Percentiles rank a stretch among this genome's conserved stretches.
Conservation (phyloP, 2,888 invertebrate species). For the Eudemis profundana region DNA sequence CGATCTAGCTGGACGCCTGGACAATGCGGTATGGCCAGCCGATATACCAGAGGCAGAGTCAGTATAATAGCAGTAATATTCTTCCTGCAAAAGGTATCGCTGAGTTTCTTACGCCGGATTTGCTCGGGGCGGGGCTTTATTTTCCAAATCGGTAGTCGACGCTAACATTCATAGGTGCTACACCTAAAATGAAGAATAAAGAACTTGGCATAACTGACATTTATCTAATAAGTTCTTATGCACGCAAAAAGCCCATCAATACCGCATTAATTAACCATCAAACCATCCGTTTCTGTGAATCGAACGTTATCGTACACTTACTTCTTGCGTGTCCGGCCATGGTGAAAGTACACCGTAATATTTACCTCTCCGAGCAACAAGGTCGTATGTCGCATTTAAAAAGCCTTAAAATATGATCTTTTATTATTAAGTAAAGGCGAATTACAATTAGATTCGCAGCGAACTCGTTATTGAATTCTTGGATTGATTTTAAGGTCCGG, state of each 20-base stretch:
- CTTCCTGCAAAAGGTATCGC: too few species aligned
- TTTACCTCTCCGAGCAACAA: background rate
- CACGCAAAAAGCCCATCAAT: slow-evolving; percentile 4
- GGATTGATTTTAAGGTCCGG: slow-evolving; percentile 19
- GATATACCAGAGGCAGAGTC: too few species aligned
- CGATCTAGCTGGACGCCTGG: slow-evolving; percentile 50
- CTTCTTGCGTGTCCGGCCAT: slow-evolving; percentile 47
- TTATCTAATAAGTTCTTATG: too few species aligned
- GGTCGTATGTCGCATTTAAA: background rate
- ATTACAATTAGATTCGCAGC: slow-evolving; percentile 36
- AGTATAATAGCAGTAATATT: too few species aligned
- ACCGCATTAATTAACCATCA: slow-evolving; percentile 8
- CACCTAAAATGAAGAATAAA: too few species aligned
- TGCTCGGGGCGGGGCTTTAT: too few species aligned
- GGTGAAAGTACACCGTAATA: slow-evolving; percentile 49
- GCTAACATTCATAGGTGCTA: too few species aligned
- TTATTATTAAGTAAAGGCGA: background rate
- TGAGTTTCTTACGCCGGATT: too few species aligned
- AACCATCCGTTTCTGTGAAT: slow-evolving; percentile 15
- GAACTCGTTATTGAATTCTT: slow-evolving; percentile 22
- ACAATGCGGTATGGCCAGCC: slow-evolving; percentile 52
- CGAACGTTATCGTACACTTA: slow-evolving; percentile 33
- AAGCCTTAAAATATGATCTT: background rate
- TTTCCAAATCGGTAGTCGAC: too few species aligned
- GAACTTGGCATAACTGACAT: too few species aligned